phyloP scores from a whole-genome alignment of 2,113 vertebrate species.

The Alexandromys fortis region DNA sequence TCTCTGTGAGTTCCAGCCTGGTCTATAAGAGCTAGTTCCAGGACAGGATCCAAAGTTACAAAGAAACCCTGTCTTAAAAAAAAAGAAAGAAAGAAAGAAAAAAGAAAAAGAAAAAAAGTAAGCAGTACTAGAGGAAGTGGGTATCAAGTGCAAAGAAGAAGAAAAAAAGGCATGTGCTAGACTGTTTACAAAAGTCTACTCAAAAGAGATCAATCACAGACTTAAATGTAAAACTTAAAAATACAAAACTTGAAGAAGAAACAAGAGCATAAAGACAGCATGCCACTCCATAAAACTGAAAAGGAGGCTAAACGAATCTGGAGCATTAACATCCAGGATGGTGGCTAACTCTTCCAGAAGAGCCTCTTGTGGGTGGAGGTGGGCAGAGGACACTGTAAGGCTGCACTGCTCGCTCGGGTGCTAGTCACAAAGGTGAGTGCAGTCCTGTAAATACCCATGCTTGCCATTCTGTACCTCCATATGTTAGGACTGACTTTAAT shows the following conservation, averaged over 20 bases:
- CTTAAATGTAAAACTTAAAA: conserved; percentile 38
- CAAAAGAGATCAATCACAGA: background rate
- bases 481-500: conserved; percentile 43
- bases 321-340: background rate
- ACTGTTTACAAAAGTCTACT: background rate
- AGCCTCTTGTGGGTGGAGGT: background rate
- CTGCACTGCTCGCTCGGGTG: conserved; percentile 11
- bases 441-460: background rate
- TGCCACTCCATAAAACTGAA: background rate
- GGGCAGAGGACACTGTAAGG: background rate
- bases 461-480: background rate
- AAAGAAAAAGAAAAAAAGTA: background rate
- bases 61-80: no score
- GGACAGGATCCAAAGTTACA: no score
- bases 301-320: background rate
- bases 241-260: background rate
- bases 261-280: background rate
- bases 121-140: background rate
- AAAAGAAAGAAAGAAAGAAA: no score
- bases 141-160: background rate
- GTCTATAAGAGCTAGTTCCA: no score
- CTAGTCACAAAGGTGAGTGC: background rate
- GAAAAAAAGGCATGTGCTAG: background rate
- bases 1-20: no score
- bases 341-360: background rate